Base-by-base conservation (phyloP, 2,888 invertebrate genomes). In the Pinctada fucata region DNA sequence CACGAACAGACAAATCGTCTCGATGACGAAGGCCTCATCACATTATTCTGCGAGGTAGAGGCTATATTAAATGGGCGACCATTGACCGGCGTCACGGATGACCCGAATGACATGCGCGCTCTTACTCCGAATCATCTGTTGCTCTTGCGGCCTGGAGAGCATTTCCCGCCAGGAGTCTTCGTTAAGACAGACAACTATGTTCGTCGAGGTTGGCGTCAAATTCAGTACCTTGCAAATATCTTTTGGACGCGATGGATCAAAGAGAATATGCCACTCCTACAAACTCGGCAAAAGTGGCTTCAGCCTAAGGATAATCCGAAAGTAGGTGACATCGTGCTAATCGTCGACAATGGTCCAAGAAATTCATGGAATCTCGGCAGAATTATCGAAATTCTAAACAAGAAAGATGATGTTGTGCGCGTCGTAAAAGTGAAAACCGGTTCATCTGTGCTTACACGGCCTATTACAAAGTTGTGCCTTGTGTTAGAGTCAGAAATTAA, bases 11-110 rank as follows among this genome's bases (percentile, higher is more conserved):
- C 49, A 13, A 49, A 50, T 13, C 31, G 72, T 3, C 69, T 83
- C 5, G 75, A 79, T 67, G 81, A 83, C 47, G 80, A 83, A 71
- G 64, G 67, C 3, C 74, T 85, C 2, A 66, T 65, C 2, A 84
- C 84, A 13, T 68, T 84, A 3, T 51, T 84, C 63, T 82, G 80
- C 49, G 83, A 84, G 63, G 69, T 80, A 13, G 82, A 82, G 69
- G 2, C 48, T 3, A 79, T 83, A 6, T 10, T 85, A 47, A 85
- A 85, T 64, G 69, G 73, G 49, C 66, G 85, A 31, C 83, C 85
- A 10, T 73, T 82, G 8, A 82, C 84, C 1, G 58, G 16, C 6
- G 64, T 51, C 3, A 72, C 80, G 8, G 78, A 84, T 69, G 45
- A 74, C 52, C 68, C 8, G 13, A 66, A 64, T 50, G 81, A 82